Percentiles rank a stretch among this genome's conserved stretches.
Evolutionary conservation across 2,113 vertebrate genomes (phyloP).

Genomic region (Dermatemys mawii): DNA sequence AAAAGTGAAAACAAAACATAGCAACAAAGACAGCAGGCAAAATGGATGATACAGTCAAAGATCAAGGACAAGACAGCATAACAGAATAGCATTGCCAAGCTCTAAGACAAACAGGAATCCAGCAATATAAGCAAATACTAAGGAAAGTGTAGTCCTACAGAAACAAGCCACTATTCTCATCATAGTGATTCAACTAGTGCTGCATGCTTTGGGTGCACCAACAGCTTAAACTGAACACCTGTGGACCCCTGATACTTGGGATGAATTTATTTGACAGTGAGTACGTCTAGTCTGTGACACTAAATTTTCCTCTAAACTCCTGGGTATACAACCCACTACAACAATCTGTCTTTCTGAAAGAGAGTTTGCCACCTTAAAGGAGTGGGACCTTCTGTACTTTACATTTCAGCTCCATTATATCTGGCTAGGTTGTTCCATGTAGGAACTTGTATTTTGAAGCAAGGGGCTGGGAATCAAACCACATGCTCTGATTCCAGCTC

Average conservation of each 20-base stretch:
- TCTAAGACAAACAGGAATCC: background rate
- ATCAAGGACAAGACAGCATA: background rate
- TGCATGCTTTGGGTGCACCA: background rate
- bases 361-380: background rate
- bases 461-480: background rate
- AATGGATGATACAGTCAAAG: conserved; percentile 40
- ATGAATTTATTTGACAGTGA: background rate
- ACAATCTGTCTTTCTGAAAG: background rate
- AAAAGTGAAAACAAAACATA: conserved; percentile 33
- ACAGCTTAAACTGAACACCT: background rate
- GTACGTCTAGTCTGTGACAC: background rate
- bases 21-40: conserved; percentile 53
- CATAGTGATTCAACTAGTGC: background rate
- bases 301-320: accelerated
- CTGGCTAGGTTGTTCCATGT: background rate
- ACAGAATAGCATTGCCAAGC: background rate
- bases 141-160: background rate
- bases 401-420: background rate
- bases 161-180: background rate
- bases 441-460: background rate
- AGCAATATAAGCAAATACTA: background rate
- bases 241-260: background rate
- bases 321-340: background rate
- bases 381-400: background rate
- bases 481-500: background rate